These are phyloP conservation scores for Brachycybe producta DNA, from an alignment of 2,888 invertebrate species.

Conservation along the genomic window DNA sequence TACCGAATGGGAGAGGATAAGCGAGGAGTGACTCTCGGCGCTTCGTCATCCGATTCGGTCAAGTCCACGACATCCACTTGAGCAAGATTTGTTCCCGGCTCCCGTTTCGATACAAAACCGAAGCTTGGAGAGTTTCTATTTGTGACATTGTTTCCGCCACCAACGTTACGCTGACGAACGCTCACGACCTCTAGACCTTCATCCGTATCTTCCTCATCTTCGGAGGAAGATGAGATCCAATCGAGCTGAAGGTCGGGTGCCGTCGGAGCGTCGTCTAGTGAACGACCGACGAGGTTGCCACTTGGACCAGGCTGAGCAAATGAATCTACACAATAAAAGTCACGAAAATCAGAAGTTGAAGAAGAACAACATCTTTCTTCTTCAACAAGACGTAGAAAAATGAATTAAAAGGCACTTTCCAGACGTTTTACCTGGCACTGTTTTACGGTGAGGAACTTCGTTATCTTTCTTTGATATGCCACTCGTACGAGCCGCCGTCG, in stretches of 20 bases:
- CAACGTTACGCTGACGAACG: conserved; percentile 27
- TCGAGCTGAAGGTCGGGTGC: conserved; percentile 65
- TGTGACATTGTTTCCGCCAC: no score
- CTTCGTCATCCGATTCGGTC: conserved; percentile 31
- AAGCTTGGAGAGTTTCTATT: no score
- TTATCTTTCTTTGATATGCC: no score
- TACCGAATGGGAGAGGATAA: background rate
- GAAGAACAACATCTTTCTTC: no score
- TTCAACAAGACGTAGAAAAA: no score
- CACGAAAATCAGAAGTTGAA: no score
- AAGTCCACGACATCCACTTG: conserved; percentile 29
- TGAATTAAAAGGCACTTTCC: no score
- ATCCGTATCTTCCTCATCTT: conserved; percentile 30
- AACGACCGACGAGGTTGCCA: background rate
- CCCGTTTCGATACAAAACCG: no score
- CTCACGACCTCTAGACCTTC: conserved; percentile 38
- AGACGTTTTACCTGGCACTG: no score
- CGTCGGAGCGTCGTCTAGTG: conserved; percentile 38
- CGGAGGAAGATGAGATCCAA: conserved; percentile 45
- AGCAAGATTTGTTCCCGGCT: no score
- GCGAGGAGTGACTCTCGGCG: conserved; percentile 8
- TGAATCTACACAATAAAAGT: background rate
- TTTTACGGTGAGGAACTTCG: no score
- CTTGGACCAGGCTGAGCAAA: conserved; percentile 1
- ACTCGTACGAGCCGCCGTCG: no score